phyloP scores from a whole-genome alignment of 2,113 vertebrate genomes.

The Okapia johnstoni region DNA sequence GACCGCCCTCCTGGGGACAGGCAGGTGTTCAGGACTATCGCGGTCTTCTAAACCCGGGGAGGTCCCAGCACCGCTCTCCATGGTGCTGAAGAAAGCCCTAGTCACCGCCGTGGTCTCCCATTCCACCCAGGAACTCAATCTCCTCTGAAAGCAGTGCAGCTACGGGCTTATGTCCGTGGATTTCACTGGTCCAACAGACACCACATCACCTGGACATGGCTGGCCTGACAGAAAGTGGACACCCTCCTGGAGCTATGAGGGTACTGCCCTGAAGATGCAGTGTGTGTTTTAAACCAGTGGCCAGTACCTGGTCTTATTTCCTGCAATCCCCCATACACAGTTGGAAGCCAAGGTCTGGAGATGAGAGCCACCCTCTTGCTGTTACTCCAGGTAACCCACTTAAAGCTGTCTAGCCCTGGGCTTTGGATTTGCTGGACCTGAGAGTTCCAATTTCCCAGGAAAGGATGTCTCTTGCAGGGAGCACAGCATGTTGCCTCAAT shows the following conservation, averaged over 20 bases:
- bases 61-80: accelerated
- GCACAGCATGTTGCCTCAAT: accelerated
- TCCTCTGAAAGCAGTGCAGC: neutral
- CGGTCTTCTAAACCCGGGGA: accelerated
- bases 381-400: accelerated
- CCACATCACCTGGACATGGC: accelerated
- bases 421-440: neutral
- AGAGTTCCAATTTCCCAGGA: too few species aligned
- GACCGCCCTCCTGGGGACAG: accelerated
- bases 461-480: neutral
- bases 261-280: accelerated
- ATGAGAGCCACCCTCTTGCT: accelerated
- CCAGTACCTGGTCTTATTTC: accelerated
- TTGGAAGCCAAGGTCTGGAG: neutral
- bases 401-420: accelerated
- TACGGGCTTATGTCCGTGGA: accelerated
- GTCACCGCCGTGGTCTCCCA: accelerated
- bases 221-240: neutral
- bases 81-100: neutral
- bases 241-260: accelerated
- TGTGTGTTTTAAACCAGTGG: accelerated
- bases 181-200: neutral
- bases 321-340: accelerated
- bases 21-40: accelerated
- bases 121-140: accelerated